Base-by-base conservation (phyloP, 2,888 invertebrate species). In the Hypercompe scribonia region DNA sequence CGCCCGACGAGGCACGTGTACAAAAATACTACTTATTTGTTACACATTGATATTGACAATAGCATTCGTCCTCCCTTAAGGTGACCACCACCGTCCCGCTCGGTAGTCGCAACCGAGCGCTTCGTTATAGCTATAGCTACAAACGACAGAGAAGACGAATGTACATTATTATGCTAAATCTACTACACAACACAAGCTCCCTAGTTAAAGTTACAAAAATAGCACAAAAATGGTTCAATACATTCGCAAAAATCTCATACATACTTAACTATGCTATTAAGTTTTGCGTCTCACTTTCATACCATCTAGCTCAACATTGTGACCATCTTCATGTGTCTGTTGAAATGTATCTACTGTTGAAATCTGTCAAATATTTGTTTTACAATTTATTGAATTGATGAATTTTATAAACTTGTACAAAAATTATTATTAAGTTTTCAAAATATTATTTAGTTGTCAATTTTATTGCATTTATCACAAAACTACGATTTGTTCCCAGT, bases 381-480 rank as follows among this genome's bases (percentile, higher is more conserved):
- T 83, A 88, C 87, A 85, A 87, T 54, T 54, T 54, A 85, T 28
- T 83, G 81, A 86, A 84, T 83, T 87, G 82, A 80, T 84, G 82
- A 88, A 88, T 87, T 87, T 91, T 87, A 89, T 91, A 92, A 92
- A 91, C 89, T 91, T 89, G 92, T 94, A 93, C 91, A 94, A 94
- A 91, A 93, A 92, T 90, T 92, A 92, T 89, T 85, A 89, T 92
- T 90, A 91, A 87, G 86, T 87, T 90, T 89, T 89, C 50, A 54
- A 86, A 91, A 89, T 89, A 89, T 89, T 86, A 88, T 89, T 91
- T 90, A 92, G 89, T 90, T 90, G 87, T 92, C 94, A 94, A 95
- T 95, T 95, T 92, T 91, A 95, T 95, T 95, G 94, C 94, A 91
- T 89, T 90, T 95, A 95, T 95, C 95, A 95, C 95, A 95, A 93